Percentiles rank a stretch among this genome's conserved stretches.
Evolutionary conservation across 2,888 invertebrate genomes (phyloP).

Genomic region (Lymantria monacha): DNA sequence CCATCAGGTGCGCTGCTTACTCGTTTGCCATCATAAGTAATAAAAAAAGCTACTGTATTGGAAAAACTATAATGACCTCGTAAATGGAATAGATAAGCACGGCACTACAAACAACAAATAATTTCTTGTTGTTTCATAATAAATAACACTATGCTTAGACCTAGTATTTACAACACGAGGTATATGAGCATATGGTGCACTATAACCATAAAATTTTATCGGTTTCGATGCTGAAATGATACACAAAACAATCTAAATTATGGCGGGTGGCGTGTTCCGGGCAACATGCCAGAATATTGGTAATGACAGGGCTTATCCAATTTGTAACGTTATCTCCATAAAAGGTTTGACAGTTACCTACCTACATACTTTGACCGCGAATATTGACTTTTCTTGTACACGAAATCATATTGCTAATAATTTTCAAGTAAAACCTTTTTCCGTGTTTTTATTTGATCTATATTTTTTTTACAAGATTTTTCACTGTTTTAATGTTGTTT

Average conservation of each 20-base stretch:
- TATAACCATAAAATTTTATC: constrained; percentile 80
- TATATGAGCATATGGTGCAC: constrained; percentile 63
- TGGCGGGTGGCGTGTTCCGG: constrained; percentile 60
- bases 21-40: too few relatives aligned
- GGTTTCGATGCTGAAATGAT: constrained; percentile 78
- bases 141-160: constrained; percentile 26
- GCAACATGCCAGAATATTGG: constrained; percentile 65
- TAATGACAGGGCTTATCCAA: constrained; percentile 70
- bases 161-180: constrained; percentile 58
- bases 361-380: constrained; percentile 30
- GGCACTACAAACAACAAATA: not conserved
- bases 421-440: not conserved
- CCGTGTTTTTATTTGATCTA: not conserved
- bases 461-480: not conserved
- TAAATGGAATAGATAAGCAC: too few relatives aligned
- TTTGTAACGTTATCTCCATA: constrained; percentile 62
- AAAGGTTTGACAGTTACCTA: constrained; percentile 38
- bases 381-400: constrained; percentile 20
- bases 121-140: constrained; percentile 9
- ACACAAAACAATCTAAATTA: constrained; percentile 81
- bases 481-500: too few relatives aligned
- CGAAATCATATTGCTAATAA: constrained; percentile 10
- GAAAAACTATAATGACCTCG: too few relatives aligned
- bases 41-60: too few relatives aligned
- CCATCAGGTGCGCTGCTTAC: too few relatives aligned